These are phyloP conservation scores for Apodemia duryi DNA, from an alignment of 2,888 invertebrate genomes.

Conservation along the genomic window DNA sequence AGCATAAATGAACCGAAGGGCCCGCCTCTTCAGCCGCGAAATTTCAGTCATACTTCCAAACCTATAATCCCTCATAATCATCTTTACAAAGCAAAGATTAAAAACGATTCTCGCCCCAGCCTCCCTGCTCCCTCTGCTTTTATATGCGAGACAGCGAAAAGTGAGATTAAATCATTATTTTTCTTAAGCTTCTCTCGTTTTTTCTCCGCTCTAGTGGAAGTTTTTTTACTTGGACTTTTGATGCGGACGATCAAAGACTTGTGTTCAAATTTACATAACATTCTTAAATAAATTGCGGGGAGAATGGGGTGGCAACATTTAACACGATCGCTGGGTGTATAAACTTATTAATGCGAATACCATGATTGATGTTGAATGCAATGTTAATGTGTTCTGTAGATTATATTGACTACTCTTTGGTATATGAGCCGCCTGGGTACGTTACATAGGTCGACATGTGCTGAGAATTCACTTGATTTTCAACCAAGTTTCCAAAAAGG, in stretches of 20 bases:
- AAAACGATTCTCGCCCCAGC: slow-evolving; percentile 75
- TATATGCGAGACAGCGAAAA: slow-evolving; percentile 78
- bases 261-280: slow-evolving; percentile 79
- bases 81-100: slow-evolving; percentile 82
- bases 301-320: slow-evolving; percentile 51
- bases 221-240: slow-evolving; percentile 77
- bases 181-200: slow-evolving; percentile 77
- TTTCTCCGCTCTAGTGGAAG: slow-evolving; percentile 66
- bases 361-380: slow-evolving; percentile 64
- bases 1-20: slow-evolving; percentile 65
- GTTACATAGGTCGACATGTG: too few species aligned
- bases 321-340: slow-evolving; percentile 50
- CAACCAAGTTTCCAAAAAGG: too few species aligned
- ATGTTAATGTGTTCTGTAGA: slow-evolving; percentile 63
- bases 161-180: slow-evolving; percentile 81
- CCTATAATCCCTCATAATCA: slow-evolving; percentile 81
- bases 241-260: slow-evolving; percentile 79
- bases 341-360: slow-evolving; percentile 70
- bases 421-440: too few species aligned
- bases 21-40: slow-evolving; percentile 66
- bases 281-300: slow-evolving; percentile 77
- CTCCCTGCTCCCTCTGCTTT: slow-evolving; percentile 51
- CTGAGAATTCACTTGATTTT: too few species aligned
- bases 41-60: slow-evolving; percentile 79
- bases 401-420: slow-evolving; percentile 36